Evolutionary conservation across 2,888 invertebrate species (phyloP).

Genomic region (Ditula angustiorana): DNA sequence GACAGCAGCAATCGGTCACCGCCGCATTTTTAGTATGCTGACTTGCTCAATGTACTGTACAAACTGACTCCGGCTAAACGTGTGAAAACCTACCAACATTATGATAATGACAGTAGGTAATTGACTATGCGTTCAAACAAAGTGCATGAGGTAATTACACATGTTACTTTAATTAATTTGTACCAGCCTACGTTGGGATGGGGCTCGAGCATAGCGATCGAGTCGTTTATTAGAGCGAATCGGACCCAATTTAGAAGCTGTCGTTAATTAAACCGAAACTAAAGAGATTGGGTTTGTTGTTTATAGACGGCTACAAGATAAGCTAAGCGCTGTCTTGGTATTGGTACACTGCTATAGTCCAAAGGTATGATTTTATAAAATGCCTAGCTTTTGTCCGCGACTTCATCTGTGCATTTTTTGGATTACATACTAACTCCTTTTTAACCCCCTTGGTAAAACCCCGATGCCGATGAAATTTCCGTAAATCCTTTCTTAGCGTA

Average conservation of each 20-base stretch:
- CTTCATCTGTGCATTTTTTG: no score
- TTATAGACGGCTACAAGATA: conserved; percentile 8
- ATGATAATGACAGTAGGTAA: conserved; percentile 47
- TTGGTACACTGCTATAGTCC: background rate
- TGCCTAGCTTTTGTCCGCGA: no score
- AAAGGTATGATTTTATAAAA: no score
- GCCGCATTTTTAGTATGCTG: conserved; percentile 55
- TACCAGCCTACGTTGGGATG: conserved; percentile 47
- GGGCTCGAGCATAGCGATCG: conserved; percentile 37
- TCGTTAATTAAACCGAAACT: conserved; percentile 66
- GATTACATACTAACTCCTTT: no score
- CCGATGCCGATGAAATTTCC: no score
- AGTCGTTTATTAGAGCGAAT: conserved; percentile 66
- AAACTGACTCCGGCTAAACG: conserved; percentile 36
- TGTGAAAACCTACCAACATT: conserved; percentile 47
- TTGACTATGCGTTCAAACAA: conserved; percentile 49
- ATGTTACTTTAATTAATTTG: conserved; percentile 38
- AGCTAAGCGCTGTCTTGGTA: background rate
- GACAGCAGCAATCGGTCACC: conserved; percentile 44
- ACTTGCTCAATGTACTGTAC: conserved; percentile 53
- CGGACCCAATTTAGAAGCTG: conserved; percentile 72
- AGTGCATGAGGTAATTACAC: conserved; percentile 55
- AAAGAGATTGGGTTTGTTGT: conserved; percentile 51
- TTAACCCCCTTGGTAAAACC: no score
- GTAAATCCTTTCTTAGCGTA: no score